Base-by-base conservation (phyloP, 2,888 invertebrate species). In the Gonocerus acuteangulatus region DNA sequence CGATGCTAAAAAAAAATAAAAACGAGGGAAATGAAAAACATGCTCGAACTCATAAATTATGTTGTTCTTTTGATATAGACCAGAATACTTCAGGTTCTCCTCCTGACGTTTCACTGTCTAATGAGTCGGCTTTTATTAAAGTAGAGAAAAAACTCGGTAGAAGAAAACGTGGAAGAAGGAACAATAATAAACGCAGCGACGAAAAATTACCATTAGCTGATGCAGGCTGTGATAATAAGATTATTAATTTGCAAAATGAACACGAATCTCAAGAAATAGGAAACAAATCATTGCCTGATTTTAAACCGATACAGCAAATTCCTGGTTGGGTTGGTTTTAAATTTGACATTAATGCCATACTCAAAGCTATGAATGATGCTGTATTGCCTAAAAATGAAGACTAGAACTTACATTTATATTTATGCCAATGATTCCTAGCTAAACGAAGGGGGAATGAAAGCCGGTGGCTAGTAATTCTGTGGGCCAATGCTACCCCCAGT, bases 291-390 rank as follows among this genome's bases (percentile, higher is more conserved):
- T 22, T 19, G 60, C 52, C 3, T 34, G 27, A 27, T 6, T 27
- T 27, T 27, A 27, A 27, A 9, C 27, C 27, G 4, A 27, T 27
- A 6, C 27, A 27, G 9, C 27, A 27, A 27, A 27, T 47, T 9
- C 32, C 36, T 23, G 32, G 82, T 2, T 84, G 84, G 84, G 75
- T 79, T 4, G 81, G 83, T 72, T 84, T 84, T 70, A 83, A 81
- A 71, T 83, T 83, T 69, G 81, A 84, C 69, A 76, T 74, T 65
- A 77, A 77, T 62, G 81, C 81, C 15, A 80, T 84, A 62, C 71
- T 78, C 71, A 75, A 76, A 51, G 32, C 34, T 13, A 59, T 59
- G 36, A 47, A 59, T 13, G 48, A 47, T 27, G 59, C 36, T 3
- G 9, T n/a, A 1, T 2, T 15, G n/a, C 22, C 6, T 54, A 54